Evolutionary conservation across 2,113 vertebrate species (phyloP).

Genomic region (Eleginops maclovinus): DNA sequence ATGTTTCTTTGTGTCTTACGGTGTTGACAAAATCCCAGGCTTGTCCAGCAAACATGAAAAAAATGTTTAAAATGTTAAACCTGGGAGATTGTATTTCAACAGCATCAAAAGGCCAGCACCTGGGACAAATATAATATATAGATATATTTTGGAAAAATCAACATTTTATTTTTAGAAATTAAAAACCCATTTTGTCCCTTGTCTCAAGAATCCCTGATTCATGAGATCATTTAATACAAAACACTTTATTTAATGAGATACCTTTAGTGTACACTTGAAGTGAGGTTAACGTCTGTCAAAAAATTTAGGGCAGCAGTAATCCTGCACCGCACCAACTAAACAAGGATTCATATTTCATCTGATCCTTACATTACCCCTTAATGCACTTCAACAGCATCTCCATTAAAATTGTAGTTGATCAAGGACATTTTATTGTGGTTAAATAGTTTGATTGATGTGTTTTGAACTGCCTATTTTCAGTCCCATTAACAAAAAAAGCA

Average conservation of each 20-base stretch:
- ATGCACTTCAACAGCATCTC: not conserved
- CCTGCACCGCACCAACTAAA: not conserved
- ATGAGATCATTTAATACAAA: not conserved
- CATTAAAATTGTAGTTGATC: not conserved
- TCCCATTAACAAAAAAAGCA: not conserved
- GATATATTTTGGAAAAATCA: too few relatives aligned
- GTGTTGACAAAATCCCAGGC: too few relatives aligned
- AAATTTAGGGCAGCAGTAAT: not conserved
- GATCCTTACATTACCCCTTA: not conserved
- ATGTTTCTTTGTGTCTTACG: too few relatives aligned
- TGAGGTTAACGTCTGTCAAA: not conserved
- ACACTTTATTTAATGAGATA: not conserved
- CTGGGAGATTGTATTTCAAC: too few relatives aligned
- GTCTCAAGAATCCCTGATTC: too few relatives aligned
- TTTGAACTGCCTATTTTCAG: not conserved
- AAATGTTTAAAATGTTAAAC: too few relatives aligned
- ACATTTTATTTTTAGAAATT: too few relatives aligned
- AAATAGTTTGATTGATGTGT: not conserved
- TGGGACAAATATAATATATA: too few relatives aligned
- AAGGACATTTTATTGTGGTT: not conserved
- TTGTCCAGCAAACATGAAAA: too few relatives aligned
- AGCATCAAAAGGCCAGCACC: too few relatives aligned
- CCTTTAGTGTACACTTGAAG: not conserved
- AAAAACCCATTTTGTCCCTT: too few relatives aligned
- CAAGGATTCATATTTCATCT: conserved; percentile 24